Percentiles rank a stretch among this genome's conserved stretches.
Conservation (phyloP, 1,140 invertebrate species). For the Trigoniulus corallinus region DNA sequence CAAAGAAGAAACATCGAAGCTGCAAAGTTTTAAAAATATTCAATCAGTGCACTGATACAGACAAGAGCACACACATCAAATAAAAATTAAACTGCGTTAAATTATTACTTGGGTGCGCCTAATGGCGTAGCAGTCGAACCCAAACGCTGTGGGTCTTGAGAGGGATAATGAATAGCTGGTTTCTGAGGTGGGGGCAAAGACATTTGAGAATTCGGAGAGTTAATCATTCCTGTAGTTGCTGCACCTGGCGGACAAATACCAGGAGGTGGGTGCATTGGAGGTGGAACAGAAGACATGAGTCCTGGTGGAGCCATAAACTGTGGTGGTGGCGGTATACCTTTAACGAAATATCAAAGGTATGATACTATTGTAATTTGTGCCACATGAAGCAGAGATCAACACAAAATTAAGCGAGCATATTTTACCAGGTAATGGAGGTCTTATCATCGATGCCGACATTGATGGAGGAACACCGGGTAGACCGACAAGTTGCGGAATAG, state of each 20-base stretch:
- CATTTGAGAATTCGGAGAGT: slow-evolving; percentile 18
- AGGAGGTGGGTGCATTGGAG: slow-evolving; percentile 27
- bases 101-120: no score
- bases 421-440: background rate
- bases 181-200: slow-evolving; percentile 2
- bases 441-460: background rate
- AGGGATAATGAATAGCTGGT: slow-evolving; percentile 66
- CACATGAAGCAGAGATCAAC: no score
- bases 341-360: background rate
- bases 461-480: background rate
- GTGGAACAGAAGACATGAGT: slow-evolving; percentile 34
- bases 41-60: no score
- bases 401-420: no score
- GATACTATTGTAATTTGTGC: background rate
- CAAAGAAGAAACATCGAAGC: no score
- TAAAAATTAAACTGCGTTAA: no score
- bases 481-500: slow-evolving; percentile 25
- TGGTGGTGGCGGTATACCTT: slow-evolving; percentile 16
- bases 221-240: slow-evolving; percentile 15
- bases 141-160: slow-evolving; percentile 80
- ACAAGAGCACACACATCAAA: no score
- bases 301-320: slow-evolving; percentile 33
- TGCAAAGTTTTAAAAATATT: no score
- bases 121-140: slow-evolving; percentile 37
- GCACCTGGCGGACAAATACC: slow-evolving; percentile 17